These are phyloP conservation scores for Ophioderma brevispina DNA, from an alignment of 35 echinoderm and acorn worm genomes.

Conservation along the genomic window DNA sequence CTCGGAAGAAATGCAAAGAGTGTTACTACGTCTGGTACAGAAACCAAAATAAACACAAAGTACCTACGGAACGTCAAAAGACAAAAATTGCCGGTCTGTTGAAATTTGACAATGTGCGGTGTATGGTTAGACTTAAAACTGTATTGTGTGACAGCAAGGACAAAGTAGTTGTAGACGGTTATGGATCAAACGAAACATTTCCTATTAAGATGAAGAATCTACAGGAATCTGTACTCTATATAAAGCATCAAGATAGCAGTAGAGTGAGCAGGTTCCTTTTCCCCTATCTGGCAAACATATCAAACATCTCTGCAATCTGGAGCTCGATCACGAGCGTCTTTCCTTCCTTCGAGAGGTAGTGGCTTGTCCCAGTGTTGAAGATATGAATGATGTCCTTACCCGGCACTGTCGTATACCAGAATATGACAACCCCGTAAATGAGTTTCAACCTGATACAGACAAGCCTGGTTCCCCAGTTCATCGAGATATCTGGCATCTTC, in stretches of 20 bases:
- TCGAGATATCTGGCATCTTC: conserved; percentile 18
- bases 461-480: conserved; percentile 6
- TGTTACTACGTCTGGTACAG: background rate
- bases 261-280: background rate
- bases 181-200: background rate
- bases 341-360: background rate
- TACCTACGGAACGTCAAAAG: background rate
- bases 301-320: background rate
- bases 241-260: background rate
- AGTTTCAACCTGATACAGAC: background rate
- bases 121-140: conserved; percentile 6
- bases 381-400: background rate
- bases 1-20: conserved; percentile 18
- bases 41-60: background rate
- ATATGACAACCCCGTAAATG: background rate
- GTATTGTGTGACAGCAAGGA: background rate
- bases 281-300: background rate
- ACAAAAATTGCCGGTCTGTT: background rate
- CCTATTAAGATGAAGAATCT: background rate
- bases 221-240: background rate
- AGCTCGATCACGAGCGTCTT: background rate
- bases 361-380: background rate
- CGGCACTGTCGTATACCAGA: background rate
- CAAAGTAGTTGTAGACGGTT: background rate
- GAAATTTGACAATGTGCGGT: conserved; percentile 6